Base-by-base conservation (phyloP, 2,113 vertebrate species). In the Triplophysa dalaica region DNA sequence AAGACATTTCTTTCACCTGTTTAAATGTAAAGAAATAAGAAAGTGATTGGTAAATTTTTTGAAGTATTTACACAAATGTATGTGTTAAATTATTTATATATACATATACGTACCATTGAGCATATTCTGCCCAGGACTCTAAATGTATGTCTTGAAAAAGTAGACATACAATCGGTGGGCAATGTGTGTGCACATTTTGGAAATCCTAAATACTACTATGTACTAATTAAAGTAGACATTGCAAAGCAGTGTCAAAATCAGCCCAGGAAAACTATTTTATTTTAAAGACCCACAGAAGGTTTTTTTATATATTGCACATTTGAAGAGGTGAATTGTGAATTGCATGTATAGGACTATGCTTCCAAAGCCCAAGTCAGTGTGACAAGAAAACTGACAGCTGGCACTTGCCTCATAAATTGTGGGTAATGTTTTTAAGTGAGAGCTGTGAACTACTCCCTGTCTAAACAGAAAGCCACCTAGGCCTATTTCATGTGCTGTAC, bases 221-320 rank as follows among this genome's bases (percentile, higher is more conserved):
- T 24, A 19, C 38, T 63, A n/a, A 9, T 48, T 75, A 14, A 64
- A 76, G 26, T n/a, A 41, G 68, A 48, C 68, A 29, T 21, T 33
- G 82, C 79, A 77, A 67, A 60, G 19, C 69, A 78, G n/a, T n/a
- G n/a, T n/a, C n/a, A n/a, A n/a, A n/a, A n/a, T 62, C 19, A 73
- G 22, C 65, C 63, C 75, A 65, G 81, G 78, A 90, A 90, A 92
- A 87, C 86, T 89, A 90, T 88, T 90, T 91, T 85, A 87, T 90
- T 87, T 85, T 68, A 79, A 81, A 88, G 72, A 85, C 84, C 65
- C 80, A 80, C 61, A 74, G 79, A 89, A 87, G 70, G 67, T 78
- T 63, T 78, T 63, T 81, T 70, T 90, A 91, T 89, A 90, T 58
- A 77, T 73, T 75, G 86, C 89, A 80, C 86, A 87, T 45, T 62